Conservation (phyloP, 2,888 invertebrate species). For the Drosophila imparisetae region DNA sequence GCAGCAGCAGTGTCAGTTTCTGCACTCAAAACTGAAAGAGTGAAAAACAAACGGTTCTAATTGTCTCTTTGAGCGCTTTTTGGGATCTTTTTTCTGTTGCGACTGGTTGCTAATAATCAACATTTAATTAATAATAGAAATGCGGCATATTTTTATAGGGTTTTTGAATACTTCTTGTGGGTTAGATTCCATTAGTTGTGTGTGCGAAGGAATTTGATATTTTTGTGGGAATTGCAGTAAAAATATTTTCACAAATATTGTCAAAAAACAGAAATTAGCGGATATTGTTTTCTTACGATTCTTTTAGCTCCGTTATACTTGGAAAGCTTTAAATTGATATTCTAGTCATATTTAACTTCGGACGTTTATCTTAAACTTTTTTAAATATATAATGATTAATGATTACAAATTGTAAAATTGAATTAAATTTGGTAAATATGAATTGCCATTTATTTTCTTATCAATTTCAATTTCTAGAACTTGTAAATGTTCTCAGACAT, state of each 20-base stretch:
- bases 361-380: not conserved
- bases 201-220: slow-evolving; percentile 55
- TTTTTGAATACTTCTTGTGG: slow-evolving; percentile 17
- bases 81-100: slow-evolving; percentile 23
- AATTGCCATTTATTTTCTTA: not conserved
- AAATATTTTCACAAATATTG: slow-evolving; percentile 1
- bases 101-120: slow-evolving; percentile 43
- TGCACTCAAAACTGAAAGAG: slow-evolving; percentile 18
- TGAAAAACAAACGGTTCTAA: not conserved
- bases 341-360: not conserved
- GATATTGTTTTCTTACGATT: slow-evolving; percentile 6
- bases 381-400: not conserved
- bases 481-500: not conserved
- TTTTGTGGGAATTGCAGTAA: slow-evolving; percentile 47
- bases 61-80: slow-evolving; percentile 39
- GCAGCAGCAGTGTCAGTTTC: slow-evolving; percentile 41
- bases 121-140: slow-evolving; percentile 59
- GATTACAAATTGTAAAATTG: not conserved
- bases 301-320: not conserved
- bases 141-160: slow-evolving; percentile 11
- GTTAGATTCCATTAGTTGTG: slow-evolving; percentile 38
- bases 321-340: not conserved
- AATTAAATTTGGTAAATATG: not conserved
- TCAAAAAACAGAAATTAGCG: not conserved
- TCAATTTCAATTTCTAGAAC: not conserved